Conservation (phyloP, 2,113 vertebrate species). For the Bambusicola thoracicus region DNA sequence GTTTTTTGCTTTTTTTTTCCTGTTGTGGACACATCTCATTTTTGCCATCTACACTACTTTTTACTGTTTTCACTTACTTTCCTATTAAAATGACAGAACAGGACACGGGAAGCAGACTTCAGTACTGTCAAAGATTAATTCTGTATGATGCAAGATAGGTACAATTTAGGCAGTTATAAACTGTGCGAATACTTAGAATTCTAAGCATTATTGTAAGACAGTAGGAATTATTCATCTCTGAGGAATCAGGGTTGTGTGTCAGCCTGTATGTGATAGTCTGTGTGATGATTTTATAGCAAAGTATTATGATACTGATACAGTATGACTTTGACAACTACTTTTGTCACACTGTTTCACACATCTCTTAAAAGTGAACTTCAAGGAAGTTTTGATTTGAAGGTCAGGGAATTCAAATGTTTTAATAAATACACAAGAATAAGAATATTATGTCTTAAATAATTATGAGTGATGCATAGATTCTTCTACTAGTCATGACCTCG, state of each 20-base stretch:
- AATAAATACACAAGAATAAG: not conserved
- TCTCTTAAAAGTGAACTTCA: not conserved
- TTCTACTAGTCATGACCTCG: not conserved
- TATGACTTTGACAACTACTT: not conserved
- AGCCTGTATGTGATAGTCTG: accelerated
- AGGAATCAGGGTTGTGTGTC: too few species aligned
- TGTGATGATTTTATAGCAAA: not conserved
- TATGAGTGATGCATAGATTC: not conserved
- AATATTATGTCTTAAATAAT: not conserved
- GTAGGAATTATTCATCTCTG: not conserved
- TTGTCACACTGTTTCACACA: accelerated
- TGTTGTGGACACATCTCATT: not conserved
- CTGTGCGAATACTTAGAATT: accelerated
- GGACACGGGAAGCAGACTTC: not conserved
- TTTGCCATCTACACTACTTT: not conserved
- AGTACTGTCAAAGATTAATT: not conserved
- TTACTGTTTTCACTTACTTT: not conserved
- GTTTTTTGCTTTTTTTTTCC: not conserved
- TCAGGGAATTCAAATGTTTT: not conserved
- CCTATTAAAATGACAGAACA: not conserved
- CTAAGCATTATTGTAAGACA: accelerated
- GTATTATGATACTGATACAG: not conserved
- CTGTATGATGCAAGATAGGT: not conserved
- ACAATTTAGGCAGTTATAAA: not conserved
- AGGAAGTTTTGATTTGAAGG: not conserved